These are phyloP conservation scores for Jordanella pulchra DNA, from an alignment of 2,797 vertebrate genomes.

Conservation along the genomic window DNA sequence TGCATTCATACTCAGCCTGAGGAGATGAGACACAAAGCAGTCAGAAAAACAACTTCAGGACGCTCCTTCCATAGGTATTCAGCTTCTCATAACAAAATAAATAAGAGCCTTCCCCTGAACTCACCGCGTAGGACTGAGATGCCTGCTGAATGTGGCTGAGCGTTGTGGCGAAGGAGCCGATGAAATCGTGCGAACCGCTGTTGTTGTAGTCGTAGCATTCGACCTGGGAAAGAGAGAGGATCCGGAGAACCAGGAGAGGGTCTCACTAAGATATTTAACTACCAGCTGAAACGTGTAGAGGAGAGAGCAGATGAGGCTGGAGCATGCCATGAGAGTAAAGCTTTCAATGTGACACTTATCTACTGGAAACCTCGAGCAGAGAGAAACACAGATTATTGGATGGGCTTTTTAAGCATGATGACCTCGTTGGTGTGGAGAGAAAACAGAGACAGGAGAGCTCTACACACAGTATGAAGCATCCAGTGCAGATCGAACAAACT, in stretches of 20 bases:
- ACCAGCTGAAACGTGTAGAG: not conserved
- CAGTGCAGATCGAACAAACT: slow-evolving; percentile 8
- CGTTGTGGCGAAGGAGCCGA: slow-evolving; percentile 88
- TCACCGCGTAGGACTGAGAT: slow-evolving; percentile 85
- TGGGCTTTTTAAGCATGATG: not conserved
- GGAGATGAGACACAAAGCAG: slow-evolving; percentile 22
- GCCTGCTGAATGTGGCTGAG: slow-evolving; percentile 88
- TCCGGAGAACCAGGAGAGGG: slow-evolving; percentile 3
- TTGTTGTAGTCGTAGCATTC: slow-evolving; percentile 92
- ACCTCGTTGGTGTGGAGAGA: not conserved
- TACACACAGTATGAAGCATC: slow-evolving; percentile 18
- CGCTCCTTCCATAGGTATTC: too few relatives aligned
- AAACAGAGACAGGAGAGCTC: slow-evolving; percentile 22
- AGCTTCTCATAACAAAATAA: not conserved
- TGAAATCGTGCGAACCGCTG: slow-evolving; percentile 92
- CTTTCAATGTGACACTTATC: slow-evolving; percentile 10
- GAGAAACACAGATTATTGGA: slow-evolving; percentile 20
- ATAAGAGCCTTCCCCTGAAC: slow-evolving; percentile 28
- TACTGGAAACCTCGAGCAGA: not conserved
- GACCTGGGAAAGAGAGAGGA: slow-evolving; percentile 75
- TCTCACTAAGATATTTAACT: not conserved
- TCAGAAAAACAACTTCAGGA: not conserved
- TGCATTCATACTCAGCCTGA: slow-evolving; percentile 93
- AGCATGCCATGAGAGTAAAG: slow-evolving; percentile 34
- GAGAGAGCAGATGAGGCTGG: slow-evolving; percentile 25